Base-by-base conservation (phyloP, 2,888 invertebrate species). In the Hirtodrosophila duncani region DNA sequence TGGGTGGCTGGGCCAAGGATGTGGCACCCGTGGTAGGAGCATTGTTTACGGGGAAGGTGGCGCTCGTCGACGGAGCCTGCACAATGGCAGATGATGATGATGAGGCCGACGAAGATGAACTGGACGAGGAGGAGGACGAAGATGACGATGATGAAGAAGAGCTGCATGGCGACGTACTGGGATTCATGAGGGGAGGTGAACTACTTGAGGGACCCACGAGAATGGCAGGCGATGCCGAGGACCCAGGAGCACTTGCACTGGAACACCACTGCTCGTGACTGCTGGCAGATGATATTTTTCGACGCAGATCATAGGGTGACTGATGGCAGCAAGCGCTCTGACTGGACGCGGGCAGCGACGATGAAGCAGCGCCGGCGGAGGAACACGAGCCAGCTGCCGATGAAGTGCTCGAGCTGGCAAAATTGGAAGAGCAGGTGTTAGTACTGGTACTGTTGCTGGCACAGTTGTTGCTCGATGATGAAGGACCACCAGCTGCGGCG, bases 301-400 rank as follows among this genome's bases (percentile, higher is more conserved):
- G 90, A 59, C 96, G 90, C 83, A 96, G 89, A 87, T 96, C 96
- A 85, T 96, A 96, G 1, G 96, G 96, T 66, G 95, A 94, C 86
- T 95, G 95, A 87, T 96, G 95, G 65, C 89, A 89, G 58, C 83
- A 84, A 34, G 81, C 56, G 8, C n/a, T n/a, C n/a, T n/a, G n/a
- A n/a, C n/a, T n/a, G 21, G 38, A 21, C 5, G 58, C 13, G 13
- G 33, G 27, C 5, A 50, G 20, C 13, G 52, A 14, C 3, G 29
- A 33, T 6, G 55, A 29, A 11, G 59, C 56, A 7, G 38, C 59
- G 10, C 38, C 59, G 10, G 37, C 49, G 8, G 49, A 36, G 6
- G 56, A 63, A 30, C 66, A 64, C 27, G 58, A 34, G 7, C 38
- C 38, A 16, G 38, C 11, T 27, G 26, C 26, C 16, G 37, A 34